Conservation (phyloP, 1,140 invertebrate genomes). For the Orchesella cincta region DNA sequence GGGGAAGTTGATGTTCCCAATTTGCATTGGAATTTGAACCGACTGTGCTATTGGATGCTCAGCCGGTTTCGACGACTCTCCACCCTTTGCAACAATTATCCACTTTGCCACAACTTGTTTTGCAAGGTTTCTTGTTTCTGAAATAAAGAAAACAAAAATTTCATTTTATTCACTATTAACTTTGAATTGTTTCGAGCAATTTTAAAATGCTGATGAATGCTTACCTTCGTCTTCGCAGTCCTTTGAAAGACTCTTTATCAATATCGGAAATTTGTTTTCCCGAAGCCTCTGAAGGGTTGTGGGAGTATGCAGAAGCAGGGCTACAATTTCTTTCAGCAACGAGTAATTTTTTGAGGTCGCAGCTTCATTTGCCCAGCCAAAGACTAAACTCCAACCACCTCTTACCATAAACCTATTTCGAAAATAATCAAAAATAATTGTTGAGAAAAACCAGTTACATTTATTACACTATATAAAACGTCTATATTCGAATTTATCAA, state of each 20-base stretch:
- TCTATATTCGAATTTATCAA: background rate
- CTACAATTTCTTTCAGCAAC: conserved; percentile 79
- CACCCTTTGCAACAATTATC: conserved; percentile 76
- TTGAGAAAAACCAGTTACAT: background rate
- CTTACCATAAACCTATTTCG: conserved; percentile 75
- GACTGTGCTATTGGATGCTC: conserved; percentile 9
- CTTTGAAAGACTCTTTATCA: conserved; percentile 85
- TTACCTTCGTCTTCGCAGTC: conserved; percentile 75
- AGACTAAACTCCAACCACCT: conserved; percentile 85
- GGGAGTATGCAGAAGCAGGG: conserved; percentile 78
- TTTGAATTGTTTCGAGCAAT: no score
- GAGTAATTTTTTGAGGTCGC: conserved; percentile 80
- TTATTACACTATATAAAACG: background rate
- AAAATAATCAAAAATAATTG: conserved; percentile 10
- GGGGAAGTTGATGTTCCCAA: background rate
- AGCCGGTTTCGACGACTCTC: conserved; percentile 38
- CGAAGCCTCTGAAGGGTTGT: conserved; percentile 86
- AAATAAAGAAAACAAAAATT: no score
- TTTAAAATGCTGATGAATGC: conserved; percentile 7
- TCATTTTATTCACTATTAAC: no score
- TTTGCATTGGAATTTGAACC: background rate
- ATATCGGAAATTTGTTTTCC: conserved; percentile 84
- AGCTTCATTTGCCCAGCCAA: conserved; percentile 84
- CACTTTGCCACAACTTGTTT: conserved; percentile 84
- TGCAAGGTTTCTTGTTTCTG: conserved; percentile 72